Evolutionary conservation across 1,140 invertebrate species (phyloP).

Genomic region (Drosophila subobscura): DNA sequence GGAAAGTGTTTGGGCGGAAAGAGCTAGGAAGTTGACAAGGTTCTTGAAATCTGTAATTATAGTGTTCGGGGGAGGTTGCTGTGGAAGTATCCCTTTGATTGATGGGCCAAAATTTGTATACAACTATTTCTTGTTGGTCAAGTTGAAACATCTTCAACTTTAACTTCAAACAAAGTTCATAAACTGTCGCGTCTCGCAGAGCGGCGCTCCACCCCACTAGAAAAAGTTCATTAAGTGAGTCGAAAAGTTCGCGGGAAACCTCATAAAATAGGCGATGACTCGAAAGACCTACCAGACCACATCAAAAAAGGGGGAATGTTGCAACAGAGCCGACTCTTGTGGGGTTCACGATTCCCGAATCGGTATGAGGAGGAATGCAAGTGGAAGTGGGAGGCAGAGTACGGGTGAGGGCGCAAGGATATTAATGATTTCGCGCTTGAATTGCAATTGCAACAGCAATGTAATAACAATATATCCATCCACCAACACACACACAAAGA

Average conservation of each 20-base stretch:
- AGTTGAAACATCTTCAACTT: slow-evolving; percentile 17
- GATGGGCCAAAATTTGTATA: slow-evolving; percentile 8
- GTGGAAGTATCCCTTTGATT: slow-evolving; percentile 27
- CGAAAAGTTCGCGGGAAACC: slow-evolving; percentile 54
- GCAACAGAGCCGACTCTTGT: slow-evolving; percentile 20
- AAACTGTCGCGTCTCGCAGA: neutral
- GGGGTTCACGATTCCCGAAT: slow-evolving; percentile 19
- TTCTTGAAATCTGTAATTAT: slow-evolving; percentile 38
- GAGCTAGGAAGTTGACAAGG: slow-evolving; percentile 15
- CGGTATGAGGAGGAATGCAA: neutral
- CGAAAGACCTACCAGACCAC: slow-evolving; percentile 32
- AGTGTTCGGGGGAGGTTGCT: slow-evolving; percentile 33
- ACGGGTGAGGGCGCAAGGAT: slow-evolving; percentile 59
- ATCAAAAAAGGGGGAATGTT: slow-evolving; percentile 24
- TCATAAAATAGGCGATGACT: slow-evolving; percentile 56
- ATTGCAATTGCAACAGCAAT: slow-evolving; percentile 74
- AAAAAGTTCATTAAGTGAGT: slow-evolving; percentile 59
- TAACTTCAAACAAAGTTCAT: slow-evolving; percentile 12
- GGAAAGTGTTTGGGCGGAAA: slow-evolving; percentile 49
- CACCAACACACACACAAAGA: slow-evolving; percentile 26
- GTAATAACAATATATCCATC: slow-evolving; percentile 76
- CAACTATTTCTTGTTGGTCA: neutral
- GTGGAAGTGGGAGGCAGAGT: neutral
- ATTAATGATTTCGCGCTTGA: slow-evolving; percentile 83
- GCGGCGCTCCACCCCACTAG: neutral